Percentiles rank a stretch among this genome's conserved stretches.
Conservation (phyloP, 2,113 vertebrate species). For the Ciconia stormi region DNA sequence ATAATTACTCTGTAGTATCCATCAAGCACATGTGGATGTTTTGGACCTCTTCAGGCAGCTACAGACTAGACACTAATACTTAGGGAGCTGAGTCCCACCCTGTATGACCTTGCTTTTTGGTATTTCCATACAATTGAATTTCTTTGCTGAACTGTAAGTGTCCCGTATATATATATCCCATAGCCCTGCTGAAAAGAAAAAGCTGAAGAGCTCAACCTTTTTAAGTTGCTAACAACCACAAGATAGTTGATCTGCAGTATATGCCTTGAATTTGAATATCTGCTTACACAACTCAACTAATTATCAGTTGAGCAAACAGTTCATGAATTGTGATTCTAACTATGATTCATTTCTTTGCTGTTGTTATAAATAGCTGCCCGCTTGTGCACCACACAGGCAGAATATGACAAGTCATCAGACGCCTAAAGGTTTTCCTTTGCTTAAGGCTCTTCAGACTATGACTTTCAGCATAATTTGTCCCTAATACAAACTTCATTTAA, state of each 20-base stretch:
- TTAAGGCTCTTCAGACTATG: conserved; percentile 45
- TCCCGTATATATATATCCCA: background rate
- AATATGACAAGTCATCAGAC: conserved; percentile 40
- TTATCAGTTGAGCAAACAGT: conserved; percentile 40
- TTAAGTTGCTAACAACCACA: background rate
- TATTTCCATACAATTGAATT: background rate
- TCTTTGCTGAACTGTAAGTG: background rate
- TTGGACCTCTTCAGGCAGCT: background rate
- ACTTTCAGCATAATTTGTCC: conserved; percentile 59
- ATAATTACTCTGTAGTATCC: background rate
- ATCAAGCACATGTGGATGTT: background rate
- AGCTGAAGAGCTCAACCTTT: background rate
- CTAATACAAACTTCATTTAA: conserved; percentile 53
- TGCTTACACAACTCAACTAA: conserved; percentile 7
- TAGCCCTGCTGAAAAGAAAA: background rate
- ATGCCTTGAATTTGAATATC: background rate
- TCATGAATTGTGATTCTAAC: conserved; percentile 55
- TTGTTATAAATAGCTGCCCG: conserved; percentile 20
- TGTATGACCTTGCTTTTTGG: background rate
- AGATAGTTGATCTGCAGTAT: background rate
- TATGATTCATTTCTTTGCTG: conserved; percentile 29
- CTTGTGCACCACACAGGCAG: background rate
- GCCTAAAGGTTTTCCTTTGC: conserved; percentile 52
- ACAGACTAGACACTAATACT: background rate
- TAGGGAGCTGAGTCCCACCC: background rate